phyloP scores from a whole-genome alignment of 53 echinoderm and acorn worm species.

The Paracentrotus lividus region DNA sequence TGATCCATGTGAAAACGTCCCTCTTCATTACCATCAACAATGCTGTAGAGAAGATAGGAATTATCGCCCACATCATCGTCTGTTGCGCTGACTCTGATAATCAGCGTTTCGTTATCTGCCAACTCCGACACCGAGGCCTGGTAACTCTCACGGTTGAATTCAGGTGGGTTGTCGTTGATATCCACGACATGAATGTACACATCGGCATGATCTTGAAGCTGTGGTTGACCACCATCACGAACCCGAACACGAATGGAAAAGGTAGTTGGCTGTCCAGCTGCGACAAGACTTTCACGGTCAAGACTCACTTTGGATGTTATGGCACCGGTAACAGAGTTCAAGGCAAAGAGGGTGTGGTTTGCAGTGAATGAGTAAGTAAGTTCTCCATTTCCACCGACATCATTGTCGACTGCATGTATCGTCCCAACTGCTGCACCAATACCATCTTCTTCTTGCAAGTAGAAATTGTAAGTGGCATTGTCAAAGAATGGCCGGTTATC shows the following conservation, averaged over 20 bases:
- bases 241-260: conserved; percentile 81
- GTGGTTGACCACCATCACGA: conserved; percentile 78
- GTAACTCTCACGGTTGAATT: conserved; percentile 81
- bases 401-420: conserved; percentile 81
- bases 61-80: conserved; percentile 91
- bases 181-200: conserved; percentile 82
- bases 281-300: conserved; percentile 80
- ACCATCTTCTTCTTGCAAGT: conserved; percentile 77
- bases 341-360: conserved; percentile 83
- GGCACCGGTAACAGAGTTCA: conserved; percentile 79
- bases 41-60: conserved; percentile 91
- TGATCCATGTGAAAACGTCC: conserved; percentile 83
- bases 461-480: conserved; percentile 88
- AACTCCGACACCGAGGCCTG: conserved; percentile 86
- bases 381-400: conserved; percentile 84
- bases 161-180: conserved; percentile 88
- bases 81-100: conserved; percentile 83
- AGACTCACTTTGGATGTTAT: conserved; percentile 81
- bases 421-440: conserved; percentile 76
- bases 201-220: conserved; percentile 77
- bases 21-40: conserved; percentile 81
- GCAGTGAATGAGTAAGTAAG: conserved; percentile 78
- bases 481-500: conserved; percentile 93
- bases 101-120: conserved; percentile 79
- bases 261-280: conserved; percentile 64